A percentile compares a stretch with the other conserved stretches of the same genome.
phyloP scores from a whole-genome alignment of 2,113 vertebrate genomes.

The Indri indri region DNA sequence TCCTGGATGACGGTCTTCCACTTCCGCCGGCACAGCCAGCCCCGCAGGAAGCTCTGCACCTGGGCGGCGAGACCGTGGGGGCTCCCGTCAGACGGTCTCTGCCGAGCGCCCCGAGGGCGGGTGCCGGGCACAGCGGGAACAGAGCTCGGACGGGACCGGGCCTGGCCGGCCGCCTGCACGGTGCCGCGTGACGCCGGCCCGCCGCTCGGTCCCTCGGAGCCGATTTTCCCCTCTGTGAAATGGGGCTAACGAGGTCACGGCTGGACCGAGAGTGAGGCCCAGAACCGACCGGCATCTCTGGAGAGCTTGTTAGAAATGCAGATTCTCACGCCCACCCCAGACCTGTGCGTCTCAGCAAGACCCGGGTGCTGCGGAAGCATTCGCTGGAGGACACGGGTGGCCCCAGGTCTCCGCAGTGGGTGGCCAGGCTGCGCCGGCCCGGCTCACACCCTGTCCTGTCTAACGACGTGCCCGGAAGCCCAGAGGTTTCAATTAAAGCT shows the following conservation, averaged over 20 bases:
- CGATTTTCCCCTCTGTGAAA: neutral
- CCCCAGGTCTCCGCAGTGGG: neutral
- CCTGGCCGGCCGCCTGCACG: neutral
- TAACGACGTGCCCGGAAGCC: neutral
- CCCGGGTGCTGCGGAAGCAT: neutral
- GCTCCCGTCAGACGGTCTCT: accelerated
- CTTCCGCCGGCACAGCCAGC: conserved; percentile 97
- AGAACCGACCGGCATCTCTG: neutral
- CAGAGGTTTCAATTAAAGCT: neutral
- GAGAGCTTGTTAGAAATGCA: neutral
- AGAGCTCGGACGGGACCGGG: neutral
- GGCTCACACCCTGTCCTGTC: neutral
- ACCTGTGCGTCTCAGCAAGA: neutral
- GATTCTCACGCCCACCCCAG: neutral
- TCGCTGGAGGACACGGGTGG: neutral
- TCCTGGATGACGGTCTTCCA: conserved; percentile 99
- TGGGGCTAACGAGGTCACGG: neutral
- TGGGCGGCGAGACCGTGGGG: conserved; percentile 60
- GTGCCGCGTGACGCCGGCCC: accelerated
- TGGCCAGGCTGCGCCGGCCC: neutral
- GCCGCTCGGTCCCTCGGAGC: accelerated
- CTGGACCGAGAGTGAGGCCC: too few relatives aligned
- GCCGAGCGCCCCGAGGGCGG: accelerated
- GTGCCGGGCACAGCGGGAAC: neutral
- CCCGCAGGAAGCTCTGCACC: conserved; percentile 98